Evolutionary conservation across 2,888 invertebrate genomes (phyloP).

Genomic region (Cephus spinipes): DNA sequence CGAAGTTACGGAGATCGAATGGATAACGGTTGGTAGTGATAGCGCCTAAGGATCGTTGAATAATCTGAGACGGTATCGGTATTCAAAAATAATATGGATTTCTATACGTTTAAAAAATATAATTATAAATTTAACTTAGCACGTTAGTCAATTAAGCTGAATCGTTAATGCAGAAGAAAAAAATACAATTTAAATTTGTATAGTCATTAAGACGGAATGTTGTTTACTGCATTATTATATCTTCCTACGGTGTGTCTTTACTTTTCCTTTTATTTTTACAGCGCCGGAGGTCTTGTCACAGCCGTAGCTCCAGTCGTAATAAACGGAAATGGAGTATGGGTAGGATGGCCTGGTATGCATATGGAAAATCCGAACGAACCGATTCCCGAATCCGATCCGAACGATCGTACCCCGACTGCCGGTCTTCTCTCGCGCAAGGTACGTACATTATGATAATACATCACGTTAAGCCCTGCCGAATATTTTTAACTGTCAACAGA

Average conservation of each 20-base stretch:
- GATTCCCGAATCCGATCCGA: slow-evolving; percentile 89
- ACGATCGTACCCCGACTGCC: slow-evolving; percentile 87
- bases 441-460: slow-evolving; percentile 31
- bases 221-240: not conserved
- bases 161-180: not conserved
- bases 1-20: not conserved
- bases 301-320: slow-evolving; percentile 93
- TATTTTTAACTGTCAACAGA: not conserved
- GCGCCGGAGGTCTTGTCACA: slow-evolving; percentile 91
- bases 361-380: slow-evolving; percentile 80
- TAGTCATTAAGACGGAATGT: not conserved
- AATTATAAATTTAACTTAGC: not conserved
- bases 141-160: not conserved
- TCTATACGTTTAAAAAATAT: not conserved
- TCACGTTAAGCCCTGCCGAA: not conserved
- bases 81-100: not conserved
- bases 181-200: not conserved
- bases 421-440: slow-evolving; percentile 87
- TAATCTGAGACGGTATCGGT: not conserved
- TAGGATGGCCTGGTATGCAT: slow-evolving; percentile 92
- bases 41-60: not conserved
- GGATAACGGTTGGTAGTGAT: slow-evolving; percentile 16
- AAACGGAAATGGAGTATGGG: slow-evolving; percentile 87
- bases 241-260: not conserved
- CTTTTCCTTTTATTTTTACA: slow-evolving; percentile 60